A percentile compares a stretch with the other conserved stretches of the same genome.
phyloP scores from a whole-genome alignment of 2,888 invertebrate species.

The Cyrtodaria siliqua region DNA sequence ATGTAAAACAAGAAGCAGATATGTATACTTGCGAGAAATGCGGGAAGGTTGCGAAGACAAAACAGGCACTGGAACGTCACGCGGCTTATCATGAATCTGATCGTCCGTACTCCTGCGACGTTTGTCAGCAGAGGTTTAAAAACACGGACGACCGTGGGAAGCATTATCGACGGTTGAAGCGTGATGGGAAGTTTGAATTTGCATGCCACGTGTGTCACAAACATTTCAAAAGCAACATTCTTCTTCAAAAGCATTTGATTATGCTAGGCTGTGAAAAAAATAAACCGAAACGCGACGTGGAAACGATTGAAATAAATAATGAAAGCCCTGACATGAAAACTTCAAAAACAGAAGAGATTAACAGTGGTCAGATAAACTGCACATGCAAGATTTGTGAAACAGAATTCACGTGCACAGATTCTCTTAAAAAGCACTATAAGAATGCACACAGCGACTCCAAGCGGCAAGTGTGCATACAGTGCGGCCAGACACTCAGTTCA shows the following conservation, averaged over 20 bases:
- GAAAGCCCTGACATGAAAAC: neutral
- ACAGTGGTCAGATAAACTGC: constrained; percentile 5
- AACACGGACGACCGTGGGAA: constrained; percentile 56
- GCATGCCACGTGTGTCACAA: constrained; percentile 53
- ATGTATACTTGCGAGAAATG: constrained; percentile 43
- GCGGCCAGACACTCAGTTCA: constrained; percentile 53
- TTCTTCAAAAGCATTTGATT: constrained; percentile 36
- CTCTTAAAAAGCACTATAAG: constrained; percentile 41
- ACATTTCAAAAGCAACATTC: constrained; percentile 42
- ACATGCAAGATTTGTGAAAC: constrained; percentile 45
- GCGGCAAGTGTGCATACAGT: constrained; percentile 49
- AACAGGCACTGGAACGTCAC: constrained; percentile 50
- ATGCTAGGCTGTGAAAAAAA: constrained; percentile 46
- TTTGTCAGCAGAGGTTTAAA: constrained; percentile 51
- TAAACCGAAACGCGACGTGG: neutral
- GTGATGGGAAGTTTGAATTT: constrained; percentile 41
- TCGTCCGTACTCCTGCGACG: constrained; percentile 45
- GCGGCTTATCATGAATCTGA: constrained; percentile 54
- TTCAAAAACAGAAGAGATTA: too few species aligned
- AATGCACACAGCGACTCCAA: constrained; percentile 35
- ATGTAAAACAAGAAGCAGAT: constrained; percentile 16
- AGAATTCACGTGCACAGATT: constrained; percentile 15
- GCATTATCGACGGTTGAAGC: constrained; percentile 47
- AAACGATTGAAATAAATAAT: neutral
- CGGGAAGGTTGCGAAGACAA: constrained; percentile 52